phyloP scores from a whole-genome alignment of 2,113 vertebrate species.

The Natator depressus region DNA sequence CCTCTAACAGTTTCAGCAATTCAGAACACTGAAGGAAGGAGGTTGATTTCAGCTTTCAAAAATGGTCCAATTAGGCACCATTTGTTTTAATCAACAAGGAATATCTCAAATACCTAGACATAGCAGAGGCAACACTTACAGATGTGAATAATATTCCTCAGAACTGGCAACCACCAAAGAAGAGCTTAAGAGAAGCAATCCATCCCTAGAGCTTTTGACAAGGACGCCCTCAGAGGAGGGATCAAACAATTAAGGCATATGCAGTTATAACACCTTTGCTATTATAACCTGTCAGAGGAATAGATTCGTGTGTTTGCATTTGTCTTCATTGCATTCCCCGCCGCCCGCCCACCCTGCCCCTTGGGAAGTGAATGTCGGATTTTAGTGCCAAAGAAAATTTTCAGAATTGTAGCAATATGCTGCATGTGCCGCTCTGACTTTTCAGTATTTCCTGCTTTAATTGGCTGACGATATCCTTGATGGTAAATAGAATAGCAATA shows the following conservation, averaged over 20 bases:
- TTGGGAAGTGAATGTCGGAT: not conserved
- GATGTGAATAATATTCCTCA: slow-evolving; percentile 21
- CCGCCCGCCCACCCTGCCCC: too few relatives aligned
- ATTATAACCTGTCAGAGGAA: not conserved
- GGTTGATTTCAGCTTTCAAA: slow-evolving; percentile 36
- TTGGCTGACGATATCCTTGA: not conserved
- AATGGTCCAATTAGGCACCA: slow-evolving; percentile 24
- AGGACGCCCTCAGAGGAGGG: not conserved
- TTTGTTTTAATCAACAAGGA: not conserved
- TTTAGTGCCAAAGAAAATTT: not conserved
- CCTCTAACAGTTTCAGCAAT: not conserved
- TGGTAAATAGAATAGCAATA: not conserved
- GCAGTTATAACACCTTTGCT: not conserved
- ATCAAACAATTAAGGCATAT: not conserved
- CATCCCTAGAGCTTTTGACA: not conserved
- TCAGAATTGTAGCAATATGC: slow-evolving; percentile 3
- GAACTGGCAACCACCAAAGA: slow-evolving; percentile 18
- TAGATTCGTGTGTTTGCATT: not conserved
- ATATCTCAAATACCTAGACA: slow-evolving; percentile 23
- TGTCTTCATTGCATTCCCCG: not conserved
- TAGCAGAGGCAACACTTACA: slow-evolving; percentile 14
- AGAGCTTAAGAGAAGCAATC: slow-evolving; percentile 13
- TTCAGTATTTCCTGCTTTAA: not conserved
- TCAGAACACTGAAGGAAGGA: not conserved
- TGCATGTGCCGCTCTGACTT: not conserved